Evolutionary conservation across 2,113 vertebrate species (phyloP).

Genomic region (Eolophus roseicapilla): DNA sequence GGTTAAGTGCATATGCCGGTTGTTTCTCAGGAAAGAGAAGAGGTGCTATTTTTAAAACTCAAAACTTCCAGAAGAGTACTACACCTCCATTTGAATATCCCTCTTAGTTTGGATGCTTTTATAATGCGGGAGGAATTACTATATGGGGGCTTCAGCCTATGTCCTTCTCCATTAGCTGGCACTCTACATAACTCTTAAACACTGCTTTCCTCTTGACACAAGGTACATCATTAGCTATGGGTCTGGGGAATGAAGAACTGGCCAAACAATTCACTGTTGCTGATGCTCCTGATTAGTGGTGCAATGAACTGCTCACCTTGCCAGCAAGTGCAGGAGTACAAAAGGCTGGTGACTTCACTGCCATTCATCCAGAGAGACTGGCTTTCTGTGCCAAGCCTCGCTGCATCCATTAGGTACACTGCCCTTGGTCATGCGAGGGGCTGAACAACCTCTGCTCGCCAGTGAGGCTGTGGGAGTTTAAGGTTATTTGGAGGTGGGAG

Average conservation of each 20-base stretch:
- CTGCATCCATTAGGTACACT: background rate
- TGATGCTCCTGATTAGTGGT: background rate
- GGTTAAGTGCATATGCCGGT: background rate
- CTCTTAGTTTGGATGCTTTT: background rate
- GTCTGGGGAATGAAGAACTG: background rate
- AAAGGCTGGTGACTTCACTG: background rate
- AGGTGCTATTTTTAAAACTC: background rate
- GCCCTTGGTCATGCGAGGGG: background rate
- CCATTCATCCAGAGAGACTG: background rate
- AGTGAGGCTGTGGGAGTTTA: background rate
- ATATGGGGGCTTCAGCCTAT: fast-evolving
- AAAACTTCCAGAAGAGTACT: background rate
- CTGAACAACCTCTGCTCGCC: background rate
- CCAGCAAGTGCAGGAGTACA: background rate
- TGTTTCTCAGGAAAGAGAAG: background rate
- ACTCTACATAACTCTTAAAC: background rate
- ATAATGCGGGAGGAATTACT: background rate
- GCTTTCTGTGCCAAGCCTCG: background rate
- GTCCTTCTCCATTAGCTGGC: background rate
- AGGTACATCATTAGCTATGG: background rate
- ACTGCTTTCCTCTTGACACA: background rate
- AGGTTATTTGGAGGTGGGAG: background rate
- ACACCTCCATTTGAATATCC: fast-evolving
- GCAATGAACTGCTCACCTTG: background rate
- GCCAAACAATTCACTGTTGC: background rate